Evolutionary conservation across 2,888 invertebrate species (phyloP), one percentile per base, ranked within the genome.

Genomic region (Mylabris sibirica): DNA sequence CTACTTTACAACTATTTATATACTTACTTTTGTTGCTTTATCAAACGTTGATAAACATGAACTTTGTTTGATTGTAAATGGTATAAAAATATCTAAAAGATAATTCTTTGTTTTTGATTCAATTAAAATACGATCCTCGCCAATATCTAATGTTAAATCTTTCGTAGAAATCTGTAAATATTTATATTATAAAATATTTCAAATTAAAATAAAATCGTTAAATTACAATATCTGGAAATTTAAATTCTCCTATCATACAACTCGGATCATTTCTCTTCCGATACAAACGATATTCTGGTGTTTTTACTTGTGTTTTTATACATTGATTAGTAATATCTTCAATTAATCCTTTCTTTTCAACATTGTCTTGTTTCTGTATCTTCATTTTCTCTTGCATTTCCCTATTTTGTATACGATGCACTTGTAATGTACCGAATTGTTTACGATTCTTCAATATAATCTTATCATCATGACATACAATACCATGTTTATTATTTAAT

Each of bases 401-500:
- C 63, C 91, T 87, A 75, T 92, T 90, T 80, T 92, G 90, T 74
- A 94, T 91, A 77, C 91, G 89, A 82, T 95, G 94, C 38, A 89
- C 86, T 71, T 93, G 91, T 35, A 95, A 84, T 60, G 87, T 90
- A 3, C 95, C 95, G 80, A 93, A 89, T 24, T 89, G 89, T 82
- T 91, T 93, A 44, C 91, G 88, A 85, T 95, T 92, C 80, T 90
- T 92, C 69, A 95, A 82, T 65, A 93, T 86, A 4, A 90, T 89
- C 75, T 89, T 91, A 49, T 92, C 89, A 77, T 89, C 87, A 70
- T 90, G 89, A 44, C 95, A 84, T 80, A 89, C 87, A 77, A 93
- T 88, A 63, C 92, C 89, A 80, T 93, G 93, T 85, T 97, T 97
- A 75, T 92, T 89, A 71, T 92, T 90, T 1, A 94, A 77, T 0